Conservation (phyloP, 2,113 vertebrate species). For the Limnothrissa miodon region DNA sequence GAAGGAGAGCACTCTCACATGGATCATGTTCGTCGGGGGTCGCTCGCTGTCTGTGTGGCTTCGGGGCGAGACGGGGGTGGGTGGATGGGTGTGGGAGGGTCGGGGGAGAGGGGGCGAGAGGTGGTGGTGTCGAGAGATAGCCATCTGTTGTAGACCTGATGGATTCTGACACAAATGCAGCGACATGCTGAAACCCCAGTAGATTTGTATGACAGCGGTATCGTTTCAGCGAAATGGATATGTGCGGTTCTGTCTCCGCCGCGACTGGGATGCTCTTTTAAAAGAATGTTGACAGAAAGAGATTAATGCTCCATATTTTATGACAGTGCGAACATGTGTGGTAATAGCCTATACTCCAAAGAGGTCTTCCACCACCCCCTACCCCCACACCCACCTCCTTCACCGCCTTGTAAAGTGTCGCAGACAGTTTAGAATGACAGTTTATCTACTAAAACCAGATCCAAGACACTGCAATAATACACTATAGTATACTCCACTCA, state of each 20-base stretch:
- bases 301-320: background rate
- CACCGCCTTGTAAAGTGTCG: constrained; percentile 18
- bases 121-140: constrained; percentile 62
- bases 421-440: background rate
- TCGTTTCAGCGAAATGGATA: constrained; percentile 51
- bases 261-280: constrained; percentile 68
- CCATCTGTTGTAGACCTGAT: constrained; percentile 57
- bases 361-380: constrained; percentile 47
- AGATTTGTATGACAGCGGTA: constrained; percentile 64
- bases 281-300: constrained; percentile 42
- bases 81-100: constrained; percentile 42
- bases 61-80: constrained; percentile 38
- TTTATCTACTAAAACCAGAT: constrained; percentile 3
- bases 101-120: constrained; percentile 45
- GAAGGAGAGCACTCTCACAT: constrained; percentile 50
- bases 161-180: constrained; percentile 69
- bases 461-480: constrained; percentile 43
- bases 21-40: constrained; percentile 43
- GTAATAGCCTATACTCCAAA: constrained; percentile 66
- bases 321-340: constrained; percentile 43
- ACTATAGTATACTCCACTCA: constrained; percentile 47
- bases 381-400: constrained; percentile 37
- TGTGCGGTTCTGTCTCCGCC: constrained; percentile 62
- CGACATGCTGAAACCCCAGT: constrained; percentile 65
- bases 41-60: constrained; percentile 50